Conservation (phyloP, 92 coral and sea anemone species). For the Blastomussa wellsi region DNA sequence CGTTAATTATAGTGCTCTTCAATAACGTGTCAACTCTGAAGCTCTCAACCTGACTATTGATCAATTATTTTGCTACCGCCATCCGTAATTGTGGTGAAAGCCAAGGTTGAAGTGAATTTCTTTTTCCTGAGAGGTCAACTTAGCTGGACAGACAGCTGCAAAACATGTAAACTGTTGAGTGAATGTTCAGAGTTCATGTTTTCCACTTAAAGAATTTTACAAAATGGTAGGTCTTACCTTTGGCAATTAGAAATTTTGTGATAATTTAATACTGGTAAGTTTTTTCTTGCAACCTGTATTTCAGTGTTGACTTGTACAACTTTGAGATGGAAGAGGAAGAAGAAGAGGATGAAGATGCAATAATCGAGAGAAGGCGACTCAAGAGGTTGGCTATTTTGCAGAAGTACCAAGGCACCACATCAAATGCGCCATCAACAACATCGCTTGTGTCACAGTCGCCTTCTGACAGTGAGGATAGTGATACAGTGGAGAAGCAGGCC, state of each 20-base stretch:
- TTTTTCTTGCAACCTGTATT: too few relatives aligned
- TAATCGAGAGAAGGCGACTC: constrained; percentile 81
- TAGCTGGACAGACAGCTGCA: neutral
- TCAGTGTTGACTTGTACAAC: constrained; percentile 86
- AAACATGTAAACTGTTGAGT: neutral
- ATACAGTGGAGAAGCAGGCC: constrained; percentile 71
- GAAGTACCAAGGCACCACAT: constrained; percentile 75
- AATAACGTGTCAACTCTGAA: neutral
- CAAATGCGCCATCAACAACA: constrained; percentile 74
- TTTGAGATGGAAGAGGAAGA: constrained; percentile 93
- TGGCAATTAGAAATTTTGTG: too few relatives aligned
- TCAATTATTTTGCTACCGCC: too few relatives aligned
- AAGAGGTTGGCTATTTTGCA: constrained; percentile 83
- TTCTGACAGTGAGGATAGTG: constrained; percentile 78
- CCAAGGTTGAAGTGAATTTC: neutral
- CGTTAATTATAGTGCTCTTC: too few relatives aligned
- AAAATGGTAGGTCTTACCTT: too few relatives aligned
- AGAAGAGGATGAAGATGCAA: constrained; percentile 88
- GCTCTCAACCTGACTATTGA: too few relatives aligned
- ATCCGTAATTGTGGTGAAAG: too few relatives aligned
- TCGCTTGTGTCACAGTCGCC: constrained; percentile 76
- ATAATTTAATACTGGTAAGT: too few relatives aligned
- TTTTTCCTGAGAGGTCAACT: neutral
- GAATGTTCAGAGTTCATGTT: neutral
- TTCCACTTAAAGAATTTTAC: too few relatives aligned